A percentile compares a stretch with the other conserved stretches of the same genome.
phyloP scores from a whole-genome alignment of 2,888 invertebrate genomes.

The Aphodius sticticus region DNA sequence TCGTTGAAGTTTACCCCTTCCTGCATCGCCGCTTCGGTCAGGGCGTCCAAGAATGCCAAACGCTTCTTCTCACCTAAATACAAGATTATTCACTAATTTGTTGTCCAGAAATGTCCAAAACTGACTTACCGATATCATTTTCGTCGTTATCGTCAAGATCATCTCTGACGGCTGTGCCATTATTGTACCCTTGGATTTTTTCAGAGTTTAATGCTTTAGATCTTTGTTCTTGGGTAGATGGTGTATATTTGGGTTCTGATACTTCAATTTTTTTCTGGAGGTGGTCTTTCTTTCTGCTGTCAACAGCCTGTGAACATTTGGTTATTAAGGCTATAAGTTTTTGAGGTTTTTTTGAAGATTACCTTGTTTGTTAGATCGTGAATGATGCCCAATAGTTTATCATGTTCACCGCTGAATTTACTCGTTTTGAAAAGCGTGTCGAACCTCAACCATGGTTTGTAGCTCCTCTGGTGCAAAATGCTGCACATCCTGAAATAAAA shows the following conservation, averaged over 20 bases:
- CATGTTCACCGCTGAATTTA: slow-evolving; percentile 59
- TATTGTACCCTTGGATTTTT: slow-evolving; percentile 40
- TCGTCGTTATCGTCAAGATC: slow-evolving; percentile 80
- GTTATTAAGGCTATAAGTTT: no score
- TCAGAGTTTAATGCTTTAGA: slow-evolving; percentile 11
- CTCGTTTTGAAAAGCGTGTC: slow-evolving; percentile 62
- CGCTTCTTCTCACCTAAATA: slow-evolving; percentile 73
- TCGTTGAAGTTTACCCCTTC: slow-evolving; percentile 76
- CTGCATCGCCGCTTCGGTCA: slow-evolving; percentile 77
- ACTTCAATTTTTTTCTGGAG: slow-evolving; percentile 61
- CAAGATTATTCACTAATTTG: background rate
- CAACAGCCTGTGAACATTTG: slow-evolving; percentile 72
- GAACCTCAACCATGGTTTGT: slow-evolving; percentile 60
- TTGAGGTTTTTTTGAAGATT: slow-evolving; percentile 38
- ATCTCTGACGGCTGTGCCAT: slow-evolving; percentile 71
- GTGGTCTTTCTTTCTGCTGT: slow-evolving; percentile 79
- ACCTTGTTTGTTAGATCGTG: slow-evolving; percentile 62
- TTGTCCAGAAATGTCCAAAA: background rate
- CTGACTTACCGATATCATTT: slow-evolving; percentile 70
- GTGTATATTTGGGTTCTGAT: slow-evolving; percentile 21
- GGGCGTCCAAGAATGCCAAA: slow-evolving; percentile 86
- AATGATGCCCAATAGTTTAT: slow-evolving; percentile 59
- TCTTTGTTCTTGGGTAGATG: slow-evolving; percentile 21
- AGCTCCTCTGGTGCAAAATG: slow-evolving; percentile 63
- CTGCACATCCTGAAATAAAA: slow-evolving; percentile 61